phyloP scores from a whole-genome alignment of 2,113 vertebrate genomes.

The Dipodomys stephensi region DNA sequence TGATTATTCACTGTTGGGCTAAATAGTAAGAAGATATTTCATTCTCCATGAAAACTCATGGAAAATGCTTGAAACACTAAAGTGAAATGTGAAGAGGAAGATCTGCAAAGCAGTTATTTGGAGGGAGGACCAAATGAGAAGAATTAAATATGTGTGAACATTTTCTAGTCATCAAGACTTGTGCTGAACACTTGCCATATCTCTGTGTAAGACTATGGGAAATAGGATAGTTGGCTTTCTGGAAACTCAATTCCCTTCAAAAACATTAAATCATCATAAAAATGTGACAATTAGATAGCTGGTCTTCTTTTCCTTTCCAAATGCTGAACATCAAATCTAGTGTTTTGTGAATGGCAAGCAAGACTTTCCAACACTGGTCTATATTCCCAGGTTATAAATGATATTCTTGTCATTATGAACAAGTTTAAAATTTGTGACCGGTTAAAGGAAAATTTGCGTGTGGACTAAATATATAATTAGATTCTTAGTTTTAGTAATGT shows the following conservation, averaged over 20 bases:
- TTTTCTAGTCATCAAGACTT: not conserved
- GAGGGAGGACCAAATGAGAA: not conserved
- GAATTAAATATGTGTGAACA: conserved; percentile 24
- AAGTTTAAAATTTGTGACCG: not conserved
- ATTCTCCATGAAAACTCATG: conserved; percentile 35
- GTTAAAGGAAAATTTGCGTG: not conserved
- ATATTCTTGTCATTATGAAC: not conserved
- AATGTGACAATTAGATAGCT: not conserved
- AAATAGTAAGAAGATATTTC: conserved; percentile 52
- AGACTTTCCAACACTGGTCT: not conserved
- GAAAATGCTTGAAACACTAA: conserved; percentile 24
- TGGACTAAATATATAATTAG: not conserved
- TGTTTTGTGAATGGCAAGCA: not conserved
- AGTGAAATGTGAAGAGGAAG: conserved; percentile 1
- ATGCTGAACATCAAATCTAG: not conserved
- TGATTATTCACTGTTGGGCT: conserved; percentile 47
- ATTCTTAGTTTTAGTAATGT: not conserved
- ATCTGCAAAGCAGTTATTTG: not conserved
- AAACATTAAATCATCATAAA: not conserved
- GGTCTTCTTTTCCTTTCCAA: not conserved
- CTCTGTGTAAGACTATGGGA: not conserved
- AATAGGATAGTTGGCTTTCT: conserved; percentile 1
- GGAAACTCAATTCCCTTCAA: not conserved
- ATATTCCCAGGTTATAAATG: not conserved
- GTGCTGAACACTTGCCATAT: not conserved